Base-by-base conservation (phyloP, 2,113 vertebrate genomes). In the Mirounga angustirostris region DNA sequence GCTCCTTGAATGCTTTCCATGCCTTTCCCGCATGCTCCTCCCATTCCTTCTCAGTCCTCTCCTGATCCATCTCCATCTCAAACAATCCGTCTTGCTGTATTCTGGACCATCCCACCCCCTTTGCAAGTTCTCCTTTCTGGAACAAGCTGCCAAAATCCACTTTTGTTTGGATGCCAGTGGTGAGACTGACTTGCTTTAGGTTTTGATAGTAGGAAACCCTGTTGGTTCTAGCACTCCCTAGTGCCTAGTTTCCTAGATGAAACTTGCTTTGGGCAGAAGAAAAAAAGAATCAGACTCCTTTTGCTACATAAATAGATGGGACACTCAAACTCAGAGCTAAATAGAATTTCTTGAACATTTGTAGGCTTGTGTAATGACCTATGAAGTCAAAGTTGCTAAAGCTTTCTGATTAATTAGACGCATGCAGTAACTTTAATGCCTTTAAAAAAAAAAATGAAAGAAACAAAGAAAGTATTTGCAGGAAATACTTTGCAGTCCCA, bases 331-430 rank as follows among this genome's bases (percentile, higher is more conserved):
- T 21, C 90, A 76, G 76, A 89, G 92, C 84, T 94, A 90, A 92
- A 76, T 71, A 92, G 93, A 94, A 94, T 95, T 96, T 94, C 88
- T 92, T 46, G 24, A 91, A 81, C n/a, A 30, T 65, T 92, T 93
- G 76, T 95, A 71, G 87, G 80, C 83, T 95, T 97, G 80, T 94
- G 96, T 95, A 85, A 40, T 94, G 97, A 95, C 92, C 98, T 97
- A 59, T 85, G 59, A 96, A 95, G 91, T 88, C 88, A 94, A 91
- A 93, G 79, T 76, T 43, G 16, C 92, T 76, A 71, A 95, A 83
- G 78, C 94, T 97, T 97, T 97, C 85, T 91, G 96, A 97, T 97
- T 92, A 95, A 93, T 97, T 88, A 95, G 65, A 91, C 81, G 54
- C 22, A 40, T 61, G 58, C 40, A 82, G 84, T 69, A 91, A 94